phyloP scores from a whole-genome alignment of 2,797 vertebrate genomes.

The Premnoplex brunnescens region DNA sequence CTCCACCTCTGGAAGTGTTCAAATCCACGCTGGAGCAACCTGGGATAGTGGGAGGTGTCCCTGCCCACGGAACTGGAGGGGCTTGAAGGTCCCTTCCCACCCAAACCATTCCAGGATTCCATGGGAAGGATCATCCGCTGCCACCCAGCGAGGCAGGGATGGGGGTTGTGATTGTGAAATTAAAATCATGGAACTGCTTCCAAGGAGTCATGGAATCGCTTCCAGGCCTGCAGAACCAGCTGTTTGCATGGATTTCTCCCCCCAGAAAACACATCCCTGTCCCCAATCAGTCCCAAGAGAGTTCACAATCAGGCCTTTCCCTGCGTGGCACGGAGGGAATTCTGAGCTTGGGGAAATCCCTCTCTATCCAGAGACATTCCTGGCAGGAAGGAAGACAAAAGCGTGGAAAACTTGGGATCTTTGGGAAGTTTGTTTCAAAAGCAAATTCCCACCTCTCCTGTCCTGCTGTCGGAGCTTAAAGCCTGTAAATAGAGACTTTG shows the following conservation, averaged over 20 bases:
- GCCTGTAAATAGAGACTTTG: slow-evolving; percentile 74
- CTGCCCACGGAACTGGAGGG: not conserved
- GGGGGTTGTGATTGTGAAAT: fast-evolving
- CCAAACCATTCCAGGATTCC: not conserved
- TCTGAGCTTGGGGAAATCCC: not conserved
- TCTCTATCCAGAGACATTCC: not conserved
- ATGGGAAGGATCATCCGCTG: not conserved
- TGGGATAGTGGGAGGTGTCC: not conserved
- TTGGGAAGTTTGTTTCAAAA: slow-evolving; percentile 54
- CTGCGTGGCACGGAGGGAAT: not conserved
- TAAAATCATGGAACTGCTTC: not conserved
- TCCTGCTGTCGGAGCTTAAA: slow-evolving; percentile 60
- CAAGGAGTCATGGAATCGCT: not conserved
- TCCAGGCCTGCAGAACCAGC: not conserved
- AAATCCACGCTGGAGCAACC: not conserved
- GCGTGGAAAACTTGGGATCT: not conserved
- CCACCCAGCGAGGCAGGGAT: not conserved
- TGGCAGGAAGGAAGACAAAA: not conserved
- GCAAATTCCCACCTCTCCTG: slow-evolving; percentile 30
- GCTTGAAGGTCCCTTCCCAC: not conserved
- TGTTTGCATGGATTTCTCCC: not conserved
- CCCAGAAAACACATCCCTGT: not conserved
- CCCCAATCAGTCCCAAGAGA: slow-evolving; percentile 1
- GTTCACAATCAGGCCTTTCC: slow-evolving; percentile 40
- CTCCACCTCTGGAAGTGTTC: not conserved